phyloP scores from a whole-genome alignment of 2,888 invertebrate genomes.

The Aleiodes alternator region DNA sequence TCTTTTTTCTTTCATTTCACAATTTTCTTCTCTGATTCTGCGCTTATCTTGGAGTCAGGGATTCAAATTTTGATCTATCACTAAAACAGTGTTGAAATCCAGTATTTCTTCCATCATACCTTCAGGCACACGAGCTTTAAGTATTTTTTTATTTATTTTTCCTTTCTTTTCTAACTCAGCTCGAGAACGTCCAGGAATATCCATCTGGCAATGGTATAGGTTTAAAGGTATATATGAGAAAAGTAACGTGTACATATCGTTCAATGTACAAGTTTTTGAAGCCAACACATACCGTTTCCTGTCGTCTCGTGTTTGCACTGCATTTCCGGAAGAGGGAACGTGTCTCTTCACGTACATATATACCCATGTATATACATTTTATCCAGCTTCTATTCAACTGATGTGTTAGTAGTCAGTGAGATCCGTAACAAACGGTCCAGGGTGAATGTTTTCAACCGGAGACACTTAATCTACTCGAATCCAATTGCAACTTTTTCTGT shows the following conservation, averaged over 20 bases:
- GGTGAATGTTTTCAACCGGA: conserved; percentile 36
- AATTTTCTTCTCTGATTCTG: no score
- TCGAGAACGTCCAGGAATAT: conserved; percentile 33
- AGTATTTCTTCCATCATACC: neutral
- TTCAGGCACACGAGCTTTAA: neutral
- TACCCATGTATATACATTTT: neutral
- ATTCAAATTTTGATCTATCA: neutral
- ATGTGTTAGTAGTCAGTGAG: conserved; percentile 24
- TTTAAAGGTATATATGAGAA: conserved; percentile 2
- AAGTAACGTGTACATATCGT: conserved; percentile 5
- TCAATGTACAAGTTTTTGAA: conserved; percentile 32
- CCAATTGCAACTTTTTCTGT: conserved; percentile 33
- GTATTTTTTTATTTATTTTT: neutral
- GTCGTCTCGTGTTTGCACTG: conserved; percentile 48
- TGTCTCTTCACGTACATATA: conserved; percentile 28
- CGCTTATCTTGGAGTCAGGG: no score
- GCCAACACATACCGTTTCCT: conserved; percentile 50
- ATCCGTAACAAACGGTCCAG: conserved; percentile 36
- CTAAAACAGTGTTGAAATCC: conserved; percentile 22
- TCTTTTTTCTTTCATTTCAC: no score
- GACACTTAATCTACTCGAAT: conserved; percentile 33
- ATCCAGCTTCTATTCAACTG: no score
- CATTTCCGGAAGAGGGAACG: conserved; percentile 49
- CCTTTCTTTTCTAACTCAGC: neutral
- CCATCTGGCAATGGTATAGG: conserved; percentile 4